These are phyloP conservation scores for Entomobrya multifasciata DNA, from an alignment of 2,888 invertebrate genomes.

Conservation along the genomic window DNA sequence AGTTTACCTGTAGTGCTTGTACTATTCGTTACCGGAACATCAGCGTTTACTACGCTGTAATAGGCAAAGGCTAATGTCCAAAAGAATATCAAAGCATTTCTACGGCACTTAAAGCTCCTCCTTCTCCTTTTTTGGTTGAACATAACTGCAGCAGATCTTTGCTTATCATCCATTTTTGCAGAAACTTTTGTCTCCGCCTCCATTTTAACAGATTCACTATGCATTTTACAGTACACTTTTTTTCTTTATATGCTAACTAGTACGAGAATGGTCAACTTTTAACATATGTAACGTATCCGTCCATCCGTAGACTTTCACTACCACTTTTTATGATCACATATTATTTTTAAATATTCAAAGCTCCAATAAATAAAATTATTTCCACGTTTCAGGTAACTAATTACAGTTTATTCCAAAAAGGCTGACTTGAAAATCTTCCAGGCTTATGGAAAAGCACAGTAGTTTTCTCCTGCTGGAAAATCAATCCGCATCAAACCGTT, in stretches of 20 bases:
- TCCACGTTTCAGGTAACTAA: no score
- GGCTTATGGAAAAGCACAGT: neutral
- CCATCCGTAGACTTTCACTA: conserved; percentile 13
- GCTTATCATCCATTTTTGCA: neutral
- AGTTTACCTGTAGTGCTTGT: no score
- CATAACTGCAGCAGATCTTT: conserved; percentile 52
- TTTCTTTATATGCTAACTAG: conserved; percentile 25
- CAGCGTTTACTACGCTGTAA: conserved; percentile 75
- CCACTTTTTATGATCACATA: neutral
- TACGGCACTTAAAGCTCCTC: conserved; percentile 59
- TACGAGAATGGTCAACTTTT: neutral
- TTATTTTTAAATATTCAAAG: no score
- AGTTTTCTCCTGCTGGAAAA: neutral
- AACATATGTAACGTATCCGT: conserved; percentile 44
- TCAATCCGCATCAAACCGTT: no score
- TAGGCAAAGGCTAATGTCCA: conserved; percentile 77
- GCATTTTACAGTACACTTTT: conserved; percentile 37
- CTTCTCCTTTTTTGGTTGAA: conserved; percentile 7
- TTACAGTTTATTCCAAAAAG: no score
- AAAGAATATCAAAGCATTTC: conserved; percentile 74
- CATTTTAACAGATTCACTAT: conserved; percentile 18
- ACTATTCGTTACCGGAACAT: conserved; percentile 40
- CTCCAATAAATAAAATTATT: no score
- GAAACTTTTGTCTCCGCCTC: neutral
- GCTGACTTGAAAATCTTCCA: no score